Evolutionary conservation across 1,140 invertebrate species (phyloP).

Genomic region (Hyposmocoma kahamanoa): DNA sequence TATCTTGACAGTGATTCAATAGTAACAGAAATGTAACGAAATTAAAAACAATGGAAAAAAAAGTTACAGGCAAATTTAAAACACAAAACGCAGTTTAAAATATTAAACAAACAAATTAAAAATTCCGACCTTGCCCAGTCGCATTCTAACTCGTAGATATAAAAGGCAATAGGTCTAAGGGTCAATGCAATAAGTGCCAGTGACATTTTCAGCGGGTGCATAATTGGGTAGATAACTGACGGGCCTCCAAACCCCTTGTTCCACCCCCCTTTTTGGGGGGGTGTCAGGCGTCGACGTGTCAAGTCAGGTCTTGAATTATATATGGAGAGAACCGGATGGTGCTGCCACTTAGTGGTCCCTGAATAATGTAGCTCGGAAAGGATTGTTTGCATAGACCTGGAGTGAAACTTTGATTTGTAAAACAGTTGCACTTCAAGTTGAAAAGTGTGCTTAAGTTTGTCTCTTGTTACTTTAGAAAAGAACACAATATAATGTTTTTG

Average conservation of each 20-base stretch:
- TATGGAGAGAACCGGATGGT: slow-evolving; percentile 54
- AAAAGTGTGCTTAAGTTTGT: no score
- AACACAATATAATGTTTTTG: no score
- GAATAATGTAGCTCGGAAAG: slow-evolving; percentile 52
- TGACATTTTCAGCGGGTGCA: slow-evolving; percentile 63
- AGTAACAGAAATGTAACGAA: no score
- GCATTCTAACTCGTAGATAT: slow-evolving; percentile 44
- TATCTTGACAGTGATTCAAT: no score
- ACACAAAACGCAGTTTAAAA: no score
- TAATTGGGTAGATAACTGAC: slow-evolving; percentile 64
- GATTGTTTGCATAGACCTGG: slow-evolving; percentile 35
- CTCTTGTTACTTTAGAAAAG: no score
- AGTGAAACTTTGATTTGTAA: slow-evolving; percentile 15
- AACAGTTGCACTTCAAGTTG: no score
- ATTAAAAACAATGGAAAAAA: no score
- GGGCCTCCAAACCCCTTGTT: slow-evolving; percentile 18
- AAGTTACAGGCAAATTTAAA: no score
- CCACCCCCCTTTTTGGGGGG: slow-evolving; percentile 13
- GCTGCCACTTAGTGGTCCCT: slow-evolving; percentile 58
- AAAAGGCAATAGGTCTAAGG: slow-evolving; percentile 69
- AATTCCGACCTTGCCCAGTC: neutral
- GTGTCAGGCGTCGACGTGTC: slow-evolving; percentile 60
- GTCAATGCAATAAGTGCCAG: slow-evolving; percentile 57
- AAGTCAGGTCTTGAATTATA: slow-evolving; percentile 60
- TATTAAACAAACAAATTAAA: no score